Percentiles rank a stretch among this genome's conserved stretches.
phyloP scores from a whole-genome alignment of 2,797 vertebrate genomes.

The Lophotriccus pileatus region DNA sequence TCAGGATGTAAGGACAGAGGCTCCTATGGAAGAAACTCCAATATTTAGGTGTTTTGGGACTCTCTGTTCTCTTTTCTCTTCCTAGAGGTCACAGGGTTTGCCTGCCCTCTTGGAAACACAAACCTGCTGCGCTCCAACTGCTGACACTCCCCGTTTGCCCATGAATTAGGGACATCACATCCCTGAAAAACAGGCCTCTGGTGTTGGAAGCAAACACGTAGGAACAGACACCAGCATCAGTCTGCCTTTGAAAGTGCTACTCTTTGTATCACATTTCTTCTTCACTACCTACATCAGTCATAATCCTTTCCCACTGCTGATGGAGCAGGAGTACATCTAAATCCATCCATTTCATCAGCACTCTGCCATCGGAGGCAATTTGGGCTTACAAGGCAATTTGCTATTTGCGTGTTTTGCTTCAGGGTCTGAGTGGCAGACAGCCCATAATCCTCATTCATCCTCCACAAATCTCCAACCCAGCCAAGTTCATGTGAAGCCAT shows the following conservation, averaged over 20 bases:
- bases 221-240: not conserved
- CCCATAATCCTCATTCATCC: conserved; percentile 16
- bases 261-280: not conserved
- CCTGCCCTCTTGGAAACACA: not conserved
- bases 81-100: not conserved
- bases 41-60: not conserved
- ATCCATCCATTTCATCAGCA: not conserved
- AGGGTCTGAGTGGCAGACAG: conserved; percentile 1
- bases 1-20: not conserved
- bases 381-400: not conserved
- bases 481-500: not conserved
- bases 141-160: not conserved
- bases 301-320: not conserved
- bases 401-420: not conserved
- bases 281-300: not conserved
- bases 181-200: not conserved
- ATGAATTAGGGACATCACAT: not conserved
- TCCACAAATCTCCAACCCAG: not conserved
- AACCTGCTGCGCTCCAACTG: not conserved
- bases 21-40: not conserved
- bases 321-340: not conserved
- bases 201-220: not conserved
- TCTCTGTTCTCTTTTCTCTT: not conserved
- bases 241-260: not conserved
- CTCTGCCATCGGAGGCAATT: conserved; percentile 13